Evolutionary conservation across 2,797 vertebrate genomes (phyloP).

Genomic region (Ctenochaetus hawaiiensis): DNA sequence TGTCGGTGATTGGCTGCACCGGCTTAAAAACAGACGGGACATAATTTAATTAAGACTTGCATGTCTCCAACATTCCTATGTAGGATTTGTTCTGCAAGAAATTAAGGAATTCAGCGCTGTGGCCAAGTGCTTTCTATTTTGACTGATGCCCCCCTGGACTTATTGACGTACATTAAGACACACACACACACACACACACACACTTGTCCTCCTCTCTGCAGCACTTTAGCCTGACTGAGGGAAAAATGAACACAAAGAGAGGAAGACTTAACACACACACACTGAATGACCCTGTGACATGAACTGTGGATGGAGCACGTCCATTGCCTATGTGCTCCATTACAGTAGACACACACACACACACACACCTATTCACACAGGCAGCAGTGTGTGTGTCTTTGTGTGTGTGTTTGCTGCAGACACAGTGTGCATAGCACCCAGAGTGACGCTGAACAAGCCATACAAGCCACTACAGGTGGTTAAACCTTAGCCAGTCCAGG

Average conservation of each 20-base stretch:
- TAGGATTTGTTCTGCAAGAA: slow-evolving; percentile 41
- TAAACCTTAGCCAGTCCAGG: slow-evolving; percentile 78
- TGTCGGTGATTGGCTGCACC: slow-evolving; percentile 31
- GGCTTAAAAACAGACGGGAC: slow-evolving; percentile 37
- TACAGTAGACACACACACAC: slow-evolving; percentile 26
- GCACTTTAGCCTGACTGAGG: slow-evolving; percentile 81
- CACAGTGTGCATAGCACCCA: slow-evolving; percentile 50
- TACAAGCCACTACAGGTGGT: slow-evolving; percentile 80
- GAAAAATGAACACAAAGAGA: slow-evolving; percentile 62
- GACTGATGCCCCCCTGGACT: slow-evolving; percentile 19
- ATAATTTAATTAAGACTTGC: slow-evolving; percentile 32
- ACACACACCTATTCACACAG: slow-evolving; percentile 27
- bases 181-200: slow-evolving; percentile 37
- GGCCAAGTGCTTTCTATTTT: slow-evolving; percentile 35
- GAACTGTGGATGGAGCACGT: slow-evolving; percentile 30
- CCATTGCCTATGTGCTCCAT: slow-evolving; percentile 8
- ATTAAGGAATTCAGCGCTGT: slow-evolving; percentile 33
- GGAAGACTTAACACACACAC: slow-evolving; percentile 41
- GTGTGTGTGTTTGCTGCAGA: slow-evolving; percentile 45
- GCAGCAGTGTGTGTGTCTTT: slow-evolving; percentile 26
- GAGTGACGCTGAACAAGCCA: slow-evolving; percentile 78
- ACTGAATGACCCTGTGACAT: slow-evolving; percentile 12
- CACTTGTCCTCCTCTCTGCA: slow-evolving; percentile 65
- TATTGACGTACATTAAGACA: slow-evolving; percentile 24
- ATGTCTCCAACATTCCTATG: slow-evolving; percentile 32